Conservation (phyloP, 2,113 vertebrate genomes). For the Cavia aperea region DNA sequence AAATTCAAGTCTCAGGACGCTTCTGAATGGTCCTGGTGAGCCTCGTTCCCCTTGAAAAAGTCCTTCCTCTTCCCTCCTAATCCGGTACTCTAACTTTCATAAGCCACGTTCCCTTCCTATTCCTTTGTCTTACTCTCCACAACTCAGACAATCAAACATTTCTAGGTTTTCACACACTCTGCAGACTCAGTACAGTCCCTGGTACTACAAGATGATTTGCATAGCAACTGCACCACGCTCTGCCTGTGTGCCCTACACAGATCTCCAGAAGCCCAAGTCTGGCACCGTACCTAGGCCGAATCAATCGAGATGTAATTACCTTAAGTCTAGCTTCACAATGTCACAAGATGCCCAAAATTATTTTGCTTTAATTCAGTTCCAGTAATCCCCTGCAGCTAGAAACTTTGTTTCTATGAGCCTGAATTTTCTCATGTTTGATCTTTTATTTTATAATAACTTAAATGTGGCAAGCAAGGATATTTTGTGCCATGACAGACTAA, state of each 20-base stretch:
- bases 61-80: not conserved
- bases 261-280: not conserved
- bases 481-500: not conserved
- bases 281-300: not conserved
- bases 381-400: constrained; percentile 18
- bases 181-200: not conserved
- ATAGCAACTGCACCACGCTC: not conserved
- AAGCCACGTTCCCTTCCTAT: constrained; percentile 10
- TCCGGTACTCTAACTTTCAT: not conserved
- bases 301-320: constrained; percentile 27
- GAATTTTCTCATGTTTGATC: not conserved
- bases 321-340: constrained; percentile 13
- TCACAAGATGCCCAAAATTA: constrained; percentile 12
- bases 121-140: not conserved
- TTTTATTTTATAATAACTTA: constrained; percentile 20
- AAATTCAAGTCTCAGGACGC: not conserved
- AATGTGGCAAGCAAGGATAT: constrained; percentile 7
- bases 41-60: not conserved
- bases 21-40: not conserved
- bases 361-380: constrained; percentile 39
- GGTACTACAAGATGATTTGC: constrained; percentile 5
- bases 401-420: not conserved
- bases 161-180: not conserved
- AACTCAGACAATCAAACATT: not conserved
- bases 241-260: not conserved